These are phyloP conservation scores for Chaetodon auriga DNA, from an alignment of 2,113 vertebrate genomes.

Conservation along the genomic window DNA sequence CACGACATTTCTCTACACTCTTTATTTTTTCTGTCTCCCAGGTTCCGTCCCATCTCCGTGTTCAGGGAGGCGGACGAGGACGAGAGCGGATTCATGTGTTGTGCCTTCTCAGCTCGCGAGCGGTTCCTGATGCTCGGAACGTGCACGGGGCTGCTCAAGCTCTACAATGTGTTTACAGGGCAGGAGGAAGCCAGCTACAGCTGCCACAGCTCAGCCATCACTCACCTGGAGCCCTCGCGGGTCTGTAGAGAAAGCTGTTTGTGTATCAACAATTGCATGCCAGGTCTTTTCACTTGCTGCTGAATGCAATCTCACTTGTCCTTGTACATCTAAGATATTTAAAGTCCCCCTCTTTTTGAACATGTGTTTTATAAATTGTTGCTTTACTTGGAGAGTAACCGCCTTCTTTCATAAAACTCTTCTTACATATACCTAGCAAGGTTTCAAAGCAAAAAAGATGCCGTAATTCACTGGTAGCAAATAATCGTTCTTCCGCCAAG, in stretches of 20 bases:
- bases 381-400: no score
- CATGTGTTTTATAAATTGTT: no score
- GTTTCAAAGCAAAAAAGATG: no score
- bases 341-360: not conserved
- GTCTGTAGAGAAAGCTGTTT: conserved; percentile 76
- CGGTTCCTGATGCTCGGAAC: conserved; percentile 98
- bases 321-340: not conserved
- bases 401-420: no score
- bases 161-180: conserved; percentile 98
- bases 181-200: conserved; percentile 99
- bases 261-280: not conserved
- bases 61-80: conserved; percentile 98
- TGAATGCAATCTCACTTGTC: not conserved
- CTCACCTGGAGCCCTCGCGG: conserved; percentile 96
- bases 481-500: no score
- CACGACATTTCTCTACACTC: not conserved
- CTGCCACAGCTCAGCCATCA: conserved; percentile 97
- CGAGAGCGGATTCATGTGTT: conserved; percentile 98
- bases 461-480: no score
- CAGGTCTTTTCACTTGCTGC: not conserved
- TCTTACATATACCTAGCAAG: no score
- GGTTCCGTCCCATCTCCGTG: conserved; percentile 98
- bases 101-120: conserved; percentile 97
- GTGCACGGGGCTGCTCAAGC: conserved; percentile 96
- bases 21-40: conserved; percentile 56